A percentile compares a stretch with the other conserved stretches of the same genome.
Conservation (phyloP, 2,888 invertebrate genomes). For the Chironomus tentans region DNA sequence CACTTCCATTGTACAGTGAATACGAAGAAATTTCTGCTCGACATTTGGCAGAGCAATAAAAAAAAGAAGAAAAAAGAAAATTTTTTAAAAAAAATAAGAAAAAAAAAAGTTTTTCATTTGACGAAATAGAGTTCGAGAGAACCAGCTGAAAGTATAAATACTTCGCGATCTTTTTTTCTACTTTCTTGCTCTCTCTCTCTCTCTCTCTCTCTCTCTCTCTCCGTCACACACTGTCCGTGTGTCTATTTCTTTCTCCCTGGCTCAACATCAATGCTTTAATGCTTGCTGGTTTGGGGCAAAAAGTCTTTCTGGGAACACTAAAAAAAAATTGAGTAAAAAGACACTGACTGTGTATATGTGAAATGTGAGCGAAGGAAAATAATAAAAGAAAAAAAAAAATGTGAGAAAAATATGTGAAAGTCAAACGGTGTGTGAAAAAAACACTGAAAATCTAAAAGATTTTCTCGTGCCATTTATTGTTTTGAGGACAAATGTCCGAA, state of each 20-base stretch:
- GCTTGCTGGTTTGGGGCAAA: not conserved
- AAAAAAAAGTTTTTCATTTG: slow-evolving; percentile 8
- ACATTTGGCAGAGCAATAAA: not conserved
- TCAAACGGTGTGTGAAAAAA: not conserved
- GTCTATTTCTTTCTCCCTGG: not conserved
- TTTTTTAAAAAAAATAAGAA: no score
- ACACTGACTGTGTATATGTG: not conserved
- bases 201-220: not conserved
- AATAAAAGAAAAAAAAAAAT: not conserved
- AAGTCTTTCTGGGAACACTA: not conserved
- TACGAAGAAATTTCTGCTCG: not conserved
- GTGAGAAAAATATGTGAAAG: slow-evolving; percentile 2
- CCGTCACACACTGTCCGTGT: no score
- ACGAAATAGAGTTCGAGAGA: slow-evolving; percentile 22
- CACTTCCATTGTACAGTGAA: not conserved
- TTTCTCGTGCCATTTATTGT: slow-evolving; percentile 1
- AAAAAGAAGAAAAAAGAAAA: not conserved
- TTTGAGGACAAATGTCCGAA: not conserved
- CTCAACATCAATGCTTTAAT: not conserved
- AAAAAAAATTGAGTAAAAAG: not conserved
- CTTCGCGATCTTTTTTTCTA: slow-evolving; percentile 4
- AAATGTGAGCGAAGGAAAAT: not conserved
- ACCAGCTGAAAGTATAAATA: slow-evolving; percentile 25
- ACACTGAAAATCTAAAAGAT: not conserved
- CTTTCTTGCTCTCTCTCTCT: not conserved